Percentiles rank a stretch among this genome's conserved stretches.
phyloP scores from a whole-genome alignment of 2,888 invertebrate species.

The Diabrotica balteata region DNA sequence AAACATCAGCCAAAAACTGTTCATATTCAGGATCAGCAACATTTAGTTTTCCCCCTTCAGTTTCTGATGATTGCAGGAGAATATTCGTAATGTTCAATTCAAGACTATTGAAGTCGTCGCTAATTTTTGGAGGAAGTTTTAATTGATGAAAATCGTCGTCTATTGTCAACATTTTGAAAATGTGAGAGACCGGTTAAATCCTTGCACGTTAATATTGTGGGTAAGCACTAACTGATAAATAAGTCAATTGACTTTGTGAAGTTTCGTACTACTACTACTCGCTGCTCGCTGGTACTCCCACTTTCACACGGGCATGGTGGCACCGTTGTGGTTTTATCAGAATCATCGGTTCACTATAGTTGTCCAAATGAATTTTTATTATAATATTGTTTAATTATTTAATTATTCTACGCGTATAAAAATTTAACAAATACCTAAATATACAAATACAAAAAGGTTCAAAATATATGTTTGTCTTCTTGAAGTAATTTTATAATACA shows the following conservation, averaged over 20 bases:
- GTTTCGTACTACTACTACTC: not conserved
- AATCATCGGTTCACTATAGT: not conserved
- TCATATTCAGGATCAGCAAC: slow-evolving; percentile 64
- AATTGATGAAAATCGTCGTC: slow-evolving; percentile 40
- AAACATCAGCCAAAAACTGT: slow-evolving; percentile 68
- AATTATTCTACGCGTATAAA: too few species aligned
- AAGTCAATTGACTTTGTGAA: too few species aligned
- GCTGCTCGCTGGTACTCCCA: slow-evolving; percentile 5
- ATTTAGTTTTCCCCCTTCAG: slow-evolving; percentile 32
- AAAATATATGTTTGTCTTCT: too few species aligned
- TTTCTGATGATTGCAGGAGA: slow-evolving; percentile 31
- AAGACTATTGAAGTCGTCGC: slow-evolving; percentile 32
- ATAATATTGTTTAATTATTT: too few species aligned
- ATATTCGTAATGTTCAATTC: slow-evolving; percentile 26
- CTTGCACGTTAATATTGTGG: too few species aligned
- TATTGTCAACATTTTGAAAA: slow-evolving; percentile 35
- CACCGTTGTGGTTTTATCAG: too few species aligned
- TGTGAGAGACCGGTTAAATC: slow-evolving; percentile 5
- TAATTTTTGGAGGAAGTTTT: slow-evolving; percentile 30
- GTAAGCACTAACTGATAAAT: too few species aligned
- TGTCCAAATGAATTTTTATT: not conserved
- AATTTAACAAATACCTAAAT: too few species aligned
- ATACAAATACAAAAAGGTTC: too few species aligned
- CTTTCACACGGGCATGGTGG: not conserved
- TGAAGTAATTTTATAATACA: too few species aligned